A percentile compares a stretch with the other conserved stretches of the same genome.
These are phyloP conservation scores for Morone saxatilis DNA, from an alignment of 2,113 vertebrate species.

Conservation along the genomic window DNA sequence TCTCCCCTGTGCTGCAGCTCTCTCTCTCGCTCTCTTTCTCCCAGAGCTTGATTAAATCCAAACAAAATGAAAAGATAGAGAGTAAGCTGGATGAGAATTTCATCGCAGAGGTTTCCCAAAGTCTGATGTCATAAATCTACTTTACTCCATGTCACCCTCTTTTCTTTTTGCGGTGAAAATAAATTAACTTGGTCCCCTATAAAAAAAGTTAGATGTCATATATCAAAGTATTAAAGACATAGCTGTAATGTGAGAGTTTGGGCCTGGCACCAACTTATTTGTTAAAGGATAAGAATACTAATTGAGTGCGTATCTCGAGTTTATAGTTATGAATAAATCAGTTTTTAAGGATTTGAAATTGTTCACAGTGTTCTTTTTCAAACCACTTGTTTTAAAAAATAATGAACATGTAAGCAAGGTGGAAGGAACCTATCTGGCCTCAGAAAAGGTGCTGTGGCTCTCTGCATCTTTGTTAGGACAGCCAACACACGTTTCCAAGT, in stretches of 20 bases:
- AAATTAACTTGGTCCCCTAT: too few relatives aligned
- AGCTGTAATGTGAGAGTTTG: neutral
- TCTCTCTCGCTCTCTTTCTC: neutral
- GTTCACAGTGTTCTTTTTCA: neutral
- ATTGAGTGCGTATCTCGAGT: neutral
- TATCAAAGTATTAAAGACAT: neutral
- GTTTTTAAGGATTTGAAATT: neutral
- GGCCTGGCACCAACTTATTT: neutral
- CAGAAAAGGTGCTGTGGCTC: neutral
- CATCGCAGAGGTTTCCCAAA: too few relatives aligned
- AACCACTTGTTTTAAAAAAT: too few relatives aligned
- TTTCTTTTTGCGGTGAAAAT: too few relatives aligned
- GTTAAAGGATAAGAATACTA: neutral
- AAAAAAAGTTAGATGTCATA: too few relatives aligned
- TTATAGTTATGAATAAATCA: neutral
- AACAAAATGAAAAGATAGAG: neutral
- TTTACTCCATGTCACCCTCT: too few relatives aligned
- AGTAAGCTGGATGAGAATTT: neutral
- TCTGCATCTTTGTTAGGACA: neutral
- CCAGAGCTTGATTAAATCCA: neutral
- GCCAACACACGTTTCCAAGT: neutral
- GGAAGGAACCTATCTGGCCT: too few relatives aligned
- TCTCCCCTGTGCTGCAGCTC: conserved; percentile 16
- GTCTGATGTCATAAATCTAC: too few relatives aligned
- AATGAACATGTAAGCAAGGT: too few relatives aligned